Conservation (phyloP, 2,113 vertebrate genomes). For the Lepus europaeus region DNA sequence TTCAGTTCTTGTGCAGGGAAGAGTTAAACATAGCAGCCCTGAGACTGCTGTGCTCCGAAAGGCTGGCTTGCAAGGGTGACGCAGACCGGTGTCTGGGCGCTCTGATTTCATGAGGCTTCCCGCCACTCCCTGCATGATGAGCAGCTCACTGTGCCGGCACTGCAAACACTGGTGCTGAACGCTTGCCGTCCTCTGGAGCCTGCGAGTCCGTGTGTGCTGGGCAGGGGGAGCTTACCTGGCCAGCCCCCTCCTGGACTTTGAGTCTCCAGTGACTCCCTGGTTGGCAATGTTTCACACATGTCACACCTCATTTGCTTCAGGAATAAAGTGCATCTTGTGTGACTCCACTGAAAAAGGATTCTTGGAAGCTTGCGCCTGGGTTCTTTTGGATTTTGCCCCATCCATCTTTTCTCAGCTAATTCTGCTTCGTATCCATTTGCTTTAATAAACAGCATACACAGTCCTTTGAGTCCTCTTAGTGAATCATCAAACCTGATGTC, state of each 20-base stretch:
- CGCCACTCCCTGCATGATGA: not conserved
- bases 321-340: not conserved
- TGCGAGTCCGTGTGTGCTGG: not conserved
- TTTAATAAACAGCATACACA: not conserved
- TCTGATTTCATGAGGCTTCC: not conserved
- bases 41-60: not conserved
- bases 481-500: not conserved
- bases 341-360: not conserved
- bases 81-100: not conserved
- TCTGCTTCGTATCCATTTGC: not conserved
- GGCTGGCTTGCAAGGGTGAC: not conserved
- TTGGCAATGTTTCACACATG: not conserved
- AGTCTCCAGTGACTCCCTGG: not conserved
- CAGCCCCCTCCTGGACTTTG: not conserved
- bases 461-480: not conserved
- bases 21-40: not conserved
- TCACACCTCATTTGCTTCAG: not conserved
- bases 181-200: not conserved
- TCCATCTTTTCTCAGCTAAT: not conserved
- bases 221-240: not conserved
- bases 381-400: not conserved
- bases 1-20: not conserved
- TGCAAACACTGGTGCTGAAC: not conserved
- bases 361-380: not conserved
- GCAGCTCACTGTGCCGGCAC: not conserved